phyloP scores from a whole-genome alignment of 2,797 vertebrate species.

The Chloroceryle inda region DNA sequence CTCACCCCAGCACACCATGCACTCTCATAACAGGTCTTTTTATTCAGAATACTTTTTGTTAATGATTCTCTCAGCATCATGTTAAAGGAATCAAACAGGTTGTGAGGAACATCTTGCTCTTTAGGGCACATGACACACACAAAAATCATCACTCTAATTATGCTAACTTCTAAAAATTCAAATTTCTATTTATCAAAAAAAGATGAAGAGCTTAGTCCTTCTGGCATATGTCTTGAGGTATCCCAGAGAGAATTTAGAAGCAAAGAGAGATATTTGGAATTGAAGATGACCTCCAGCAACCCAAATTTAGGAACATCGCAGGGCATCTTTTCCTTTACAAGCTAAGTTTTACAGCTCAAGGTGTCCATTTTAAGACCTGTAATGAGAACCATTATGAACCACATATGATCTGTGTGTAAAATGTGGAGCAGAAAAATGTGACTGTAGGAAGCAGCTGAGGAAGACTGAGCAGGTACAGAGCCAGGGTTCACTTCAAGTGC shows the following conservation, averaged over 20 bases:
- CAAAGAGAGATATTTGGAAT: background rate
- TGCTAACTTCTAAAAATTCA: background rate
- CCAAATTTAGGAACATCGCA: background rate
- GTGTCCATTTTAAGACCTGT: background rate
- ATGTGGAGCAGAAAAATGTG: background rate
- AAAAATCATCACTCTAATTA: background rate
- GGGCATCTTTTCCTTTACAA: background rate
- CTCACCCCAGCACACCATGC: background rate
- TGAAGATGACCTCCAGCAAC: background rate
- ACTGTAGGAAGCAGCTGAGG: background rate
- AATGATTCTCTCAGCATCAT: background rate
- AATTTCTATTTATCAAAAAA: background rate
- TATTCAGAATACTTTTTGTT: background rate
- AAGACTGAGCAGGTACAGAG: background rate
- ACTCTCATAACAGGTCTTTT: background rate
- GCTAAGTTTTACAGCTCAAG: background rate
- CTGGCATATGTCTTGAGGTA: background rate
- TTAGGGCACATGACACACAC: background rate
- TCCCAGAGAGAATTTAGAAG: background rate
- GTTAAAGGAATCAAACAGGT: background rate
- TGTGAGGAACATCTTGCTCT: background rate
- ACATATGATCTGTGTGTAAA: background rate
- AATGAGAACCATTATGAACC: background rate
- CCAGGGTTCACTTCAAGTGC: background rate
- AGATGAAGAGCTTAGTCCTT: background rate